phyloP scores from a whole-genome alignment of 2,113 vertebrate species.

The Antechinus stuartii region DNA sequence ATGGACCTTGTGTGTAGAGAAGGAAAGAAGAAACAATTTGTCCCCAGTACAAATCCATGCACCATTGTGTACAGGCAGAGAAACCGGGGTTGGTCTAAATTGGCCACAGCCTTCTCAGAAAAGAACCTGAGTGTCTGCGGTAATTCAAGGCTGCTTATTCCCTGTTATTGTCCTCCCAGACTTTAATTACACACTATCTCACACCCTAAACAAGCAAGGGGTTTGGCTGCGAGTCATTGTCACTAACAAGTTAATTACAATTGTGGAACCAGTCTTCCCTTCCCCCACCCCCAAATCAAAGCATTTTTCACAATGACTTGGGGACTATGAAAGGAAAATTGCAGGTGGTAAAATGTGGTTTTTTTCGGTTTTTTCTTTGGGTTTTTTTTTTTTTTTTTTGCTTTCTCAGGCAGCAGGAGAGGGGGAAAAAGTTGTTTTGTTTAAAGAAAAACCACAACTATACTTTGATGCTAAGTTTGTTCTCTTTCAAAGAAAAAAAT shows the following conservation, averaged over 20 bases:
- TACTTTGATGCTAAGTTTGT: conserved; percentile 28
- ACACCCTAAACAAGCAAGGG: conserved; percentile 55
- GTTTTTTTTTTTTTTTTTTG: neutral
- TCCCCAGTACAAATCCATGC: no score
- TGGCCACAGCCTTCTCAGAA: neutral
- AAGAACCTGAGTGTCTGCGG: neutral
- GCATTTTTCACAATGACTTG: conserved; percentile 44
- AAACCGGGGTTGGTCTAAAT: neutral
- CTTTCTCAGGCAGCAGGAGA: conserved; percentile 3
- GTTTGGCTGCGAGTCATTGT: conserved; percentile 41
- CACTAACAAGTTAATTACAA: conserved; percentile 64
- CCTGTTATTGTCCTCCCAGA: neutral
- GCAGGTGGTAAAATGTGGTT: conserved; percentile 60
- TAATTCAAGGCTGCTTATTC: neutral
- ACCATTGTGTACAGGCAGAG: neutral
- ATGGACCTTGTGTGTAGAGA: neutral
- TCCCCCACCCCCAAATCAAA: conserved; percentile 57
- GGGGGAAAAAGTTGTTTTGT: neutral
- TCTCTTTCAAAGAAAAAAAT: neutral
- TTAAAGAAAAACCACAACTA: conserved; percentile 35
- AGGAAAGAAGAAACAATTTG: neutral
- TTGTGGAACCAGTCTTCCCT: conserved; percentile 44
- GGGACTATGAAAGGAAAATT: conserved; percentile 58
- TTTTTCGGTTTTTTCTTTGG: no score
- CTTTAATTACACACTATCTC: conserved; percentile 40